Evolutionary conservation across 2,888 invertebrate genomes (phyloP), one percentile per base, ranked within the genome.

Genomic region (Chironomus riparius): DNA sequence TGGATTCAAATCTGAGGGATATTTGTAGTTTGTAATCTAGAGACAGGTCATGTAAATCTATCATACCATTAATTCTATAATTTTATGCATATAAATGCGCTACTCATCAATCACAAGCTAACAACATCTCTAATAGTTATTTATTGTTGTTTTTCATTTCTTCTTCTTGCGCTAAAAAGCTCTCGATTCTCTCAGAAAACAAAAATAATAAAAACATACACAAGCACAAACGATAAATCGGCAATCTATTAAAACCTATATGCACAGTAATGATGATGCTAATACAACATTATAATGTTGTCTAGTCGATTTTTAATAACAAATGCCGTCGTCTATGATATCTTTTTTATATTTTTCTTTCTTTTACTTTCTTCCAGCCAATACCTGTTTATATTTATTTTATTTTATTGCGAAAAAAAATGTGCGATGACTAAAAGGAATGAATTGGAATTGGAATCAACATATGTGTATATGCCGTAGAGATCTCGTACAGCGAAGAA

Each of bases 231-330:
- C 22, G 65, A 21, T 21, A 21, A 62, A 62, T 62, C 62, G 62
- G 18, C 62, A 18, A 38, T 24, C 21, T 18, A 65, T 38, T 65
- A 65, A n/a, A 65, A 65, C 21, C 13, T 13, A 21, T 65, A 65
- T 22, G 65, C 65, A 65, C 65, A 65, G 65, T 65, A 24, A 65
- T 65, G 65, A 65, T 65, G 65, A 24, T 65, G 65, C 65, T 65
- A 65, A 65, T 65, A 65, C 22, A 65, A 65, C 18, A 18, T 21
- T 21, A 13, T 28, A 68, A 68, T 68, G 68, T 47, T 47, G 68
- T 68, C 68, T 68, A 68, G 68, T 68, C 68, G 68, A 68, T 68
- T 68, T 68, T 68, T 68, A 68, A 68, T 68, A 28, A 68, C 18
- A 68, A 68, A 38, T 68, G n/a, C 47, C 68, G 65, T 24, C 47